Conservation (phyloP, 2,113 vertebrate species). For the Brachirus orientalis region DNA sequence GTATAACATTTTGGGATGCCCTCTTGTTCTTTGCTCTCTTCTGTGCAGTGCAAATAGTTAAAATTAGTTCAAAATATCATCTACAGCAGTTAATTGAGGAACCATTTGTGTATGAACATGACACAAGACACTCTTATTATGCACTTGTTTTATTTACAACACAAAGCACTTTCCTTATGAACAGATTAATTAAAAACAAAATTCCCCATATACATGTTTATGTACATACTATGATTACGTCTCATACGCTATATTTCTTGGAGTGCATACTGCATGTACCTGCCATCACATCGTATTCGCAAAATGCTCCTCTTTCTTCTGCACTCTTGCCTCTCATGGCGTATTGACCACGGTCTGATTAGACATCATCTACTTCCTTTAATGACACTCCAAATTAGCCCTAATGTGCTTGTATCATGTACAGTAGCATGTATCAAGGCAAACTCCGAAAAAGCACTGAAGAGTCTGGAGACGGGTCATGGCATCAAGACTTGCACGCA, state of each 20-base stretch:
- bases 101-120: constrained; percentile 13
- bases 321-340: constrained; percentile 34
- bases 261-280: constrained; percentile 24
- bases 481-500: constrained; percentile 6
- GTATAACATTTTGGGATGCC: too few species aligned
- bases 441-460: constrained; percentile 32
- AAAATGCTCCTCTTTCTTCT: constrained; percentile 31
- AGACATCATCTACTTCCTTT: constrained; percentile 58
- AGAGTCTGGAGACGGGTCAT: constrained; percentile 37
- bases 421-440: constrained; percentile 65
- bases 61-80: too few species aligned
- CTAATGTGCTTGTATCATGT: too few species aligned
- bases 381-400: constrained; percentile 64
- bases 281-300: constrained; percentile 43
- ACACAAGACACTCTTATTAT: constrained; percentile 48
- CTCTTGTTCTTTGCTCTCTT: too few species aligned
- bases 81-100: too few species aligned
- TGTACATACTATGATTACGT: constrained; percentile 53
- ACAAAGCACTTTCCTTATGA: constrained; percentile 60
- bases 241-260: constrained; percentile 31
- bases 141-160: constrained; percentile 75
- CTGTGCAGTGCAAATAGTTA: too few species aligned
- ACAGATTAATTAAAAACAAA: constrained; percentile 55
- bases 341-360: constrained; percentile 54
- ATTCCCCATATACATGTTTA: constrained; percentile 55